A percentile compares a stretch with the other conserved stretches of the same genome.
Conservation (phyloP, 2,797 vertebrate genomes). For the Enteromius trimaculatus region DNA sequence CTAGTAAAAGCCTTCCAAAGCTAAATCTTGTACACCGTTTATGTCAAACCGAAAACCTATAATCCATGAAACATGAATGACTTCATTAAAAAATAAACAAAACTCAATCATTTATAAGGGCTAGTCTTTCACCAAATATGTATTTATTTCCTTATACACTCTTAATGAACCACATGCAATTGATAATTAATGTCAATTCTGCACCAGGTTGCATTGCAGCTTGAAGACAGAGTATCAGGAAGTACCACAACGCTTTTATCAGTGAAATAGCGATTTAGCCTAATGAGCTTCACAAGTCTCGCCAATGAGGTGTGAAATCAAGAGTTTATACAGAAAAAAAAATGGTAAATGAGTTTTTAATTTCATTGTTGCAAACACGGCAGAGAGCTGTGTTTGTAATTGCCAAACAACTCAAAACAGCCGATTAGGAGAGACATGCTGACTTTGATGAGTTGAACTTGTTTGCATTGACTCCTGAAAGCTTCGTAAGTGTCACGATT, state of each 20-base stretch:
- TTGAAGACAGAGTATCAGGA: neutral
- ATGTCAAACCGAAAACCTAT: neutral
- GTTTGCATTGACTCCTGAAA: slow-evolving; percentile 7
- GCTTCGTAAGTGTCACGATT: slow-evolving; percentile 19
- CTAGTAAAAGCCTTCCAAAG: neutral
- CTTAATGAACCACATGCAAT: slow-evolving; percentile 12
- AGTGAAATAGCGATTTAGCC: slow-evolving; percentile 16
- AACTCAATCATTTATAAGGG: neutral
- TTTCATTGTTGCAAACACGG: slow-evolving; percentile 16
- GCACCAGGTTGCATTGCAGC: slow-evolving; percentile 16
- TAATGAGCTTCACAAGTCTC: slow-evolving; percentile 34
- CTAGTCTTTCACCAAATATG: neutral
- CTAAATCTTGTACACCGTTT: neutral
- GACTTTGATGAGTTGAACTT: slow-evolving; percentile 32
- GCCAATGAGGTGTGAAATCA: slow-evolving; percentile 44
- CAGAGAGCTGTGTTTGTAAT: slow-evolving; percentile 11
- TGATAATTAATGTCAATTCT: slow-evolving; percentile 18
- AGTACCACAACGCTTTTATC: slow-evolving; percentile 20
- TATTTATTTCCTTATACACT: neutral
- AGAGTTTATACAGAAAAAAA: slow-evolving; percentile 15
- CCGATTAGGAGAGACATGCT: slow-evolving; percentile 21
- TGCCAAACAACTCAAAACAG: slow-evolving; percentile 20
- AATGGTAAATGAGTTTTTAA: slow-evolving; percentile 39
- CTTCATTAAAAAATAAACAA: neutral
- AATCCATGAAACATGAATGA: slow-evolving; percentile 9